These are phyloP conservation scores for Esperia sulphurella DNA, from an alignment of 2,888 invertebrate species.

Conservation along the genomic window DNA sequence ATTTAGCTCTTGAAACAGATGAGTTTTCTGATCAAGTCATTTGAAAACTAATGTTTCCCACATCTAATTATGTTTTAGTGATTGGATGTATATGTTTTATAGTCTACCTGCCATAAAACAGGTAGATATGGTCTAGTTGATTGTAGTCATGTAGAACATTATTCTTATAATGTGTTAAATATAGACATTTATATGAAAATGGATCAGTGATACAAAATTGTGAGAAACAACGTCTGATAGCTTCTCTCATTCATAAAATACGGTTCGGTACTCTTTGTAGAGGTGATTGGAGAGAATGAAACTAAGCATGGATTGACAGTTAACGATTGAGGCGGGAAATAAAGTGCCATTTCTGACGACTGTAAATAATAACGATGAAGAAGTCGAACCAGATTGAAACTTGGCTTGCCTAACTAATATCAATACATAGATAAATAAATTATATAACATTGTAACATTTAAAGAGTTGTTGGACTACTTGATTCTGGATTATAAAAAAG, in stretches of 20 bases:
- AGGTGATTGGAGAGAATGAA: neutral
- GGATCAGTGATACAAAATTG: constrained; percentile 11
- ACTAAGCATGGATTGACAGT: neutral
- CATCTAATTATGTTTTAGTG: neutral
- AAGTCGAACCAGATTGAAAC: neutral
- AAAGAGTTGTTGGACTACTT: no score
- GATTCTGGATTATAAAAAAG: no score
- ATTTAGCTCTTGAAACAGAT: no score
- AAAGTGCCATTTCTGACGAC: no score
- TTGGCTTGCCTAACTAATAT: no score
- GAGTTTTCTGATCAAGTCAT: no score
- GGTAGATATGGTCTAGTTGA: no score
- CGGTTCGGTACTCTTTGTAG: neutral
- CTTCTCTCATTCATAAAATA: neutral
- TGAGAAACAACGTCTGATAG: neutral
- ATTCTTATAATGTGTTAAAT: constrained; percentile 12
- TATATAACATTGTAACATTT: no score
- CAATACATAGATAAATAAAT: no score
- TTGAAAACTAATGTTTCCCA: no score
- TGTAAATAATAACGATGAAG: neutral
- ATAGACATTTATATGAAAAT: constrained; percentile 18
- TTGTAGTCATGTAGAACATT: no score
- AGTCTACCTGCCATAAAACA: no score
- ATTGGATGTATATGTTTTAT: neutral
- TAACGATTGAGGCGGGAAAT: neutral